A percentile compares a stretch with the other conserved stretches of the same genome.
Conservation (phyloP, 2,113 vertebrate species). For the Irena cyanogastra region DNA sequence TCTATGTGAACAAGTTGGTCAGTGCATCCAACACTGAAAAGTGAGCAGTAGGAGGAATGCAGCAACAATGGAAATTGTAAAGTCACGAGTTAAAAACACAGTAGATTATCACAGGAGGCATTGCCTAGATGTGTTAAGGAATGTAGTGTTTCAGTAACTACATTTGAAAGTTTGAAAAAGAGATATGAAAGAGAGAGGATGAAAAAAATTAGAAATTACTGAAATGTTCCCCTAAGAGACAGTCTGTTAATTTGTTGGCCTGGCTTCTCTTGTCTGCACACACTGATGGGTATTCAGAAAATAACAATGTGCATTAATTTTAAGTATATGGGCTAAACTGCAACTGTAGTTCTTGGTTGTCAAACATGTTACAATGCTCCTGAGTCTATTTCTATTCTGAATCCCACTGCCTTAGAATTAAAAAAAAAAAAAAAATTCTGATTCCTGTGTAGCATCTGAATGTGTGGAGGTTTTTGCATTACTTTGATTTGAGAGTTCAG, state of each 20-base stretch:
- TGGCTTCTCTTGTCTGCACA: neutral
- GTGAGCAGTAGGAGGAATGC: neutral
- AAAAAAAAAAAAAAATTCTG: neutral
- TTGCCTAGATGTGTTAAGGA: neutral
- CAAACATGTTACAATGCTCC: neutral
- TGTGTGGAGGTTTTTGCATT: fast-evolving
- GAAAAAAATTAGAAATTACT: neutral
- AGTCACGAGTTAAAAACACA: neutral
- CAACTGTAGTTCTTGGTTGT: neutral
- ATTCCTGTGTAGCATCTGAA: neutral
- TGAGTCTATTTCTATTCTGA: neutral
- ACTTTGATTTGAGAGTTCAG: neutral
- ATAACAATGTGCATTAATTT: neutral
- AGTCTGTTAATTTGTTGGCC: neutral
- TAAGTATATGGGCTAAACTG: neutral
- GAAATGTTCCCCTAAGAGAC: neutral
- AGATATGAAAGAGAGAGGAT: neutral
- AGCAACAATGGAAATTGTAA: neutral
- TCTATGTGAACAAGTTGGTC: neutral
- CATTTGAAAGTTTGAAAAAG: neutral
- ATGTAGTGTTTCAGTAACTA: neutral
- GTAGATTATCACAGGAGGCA: neutral
- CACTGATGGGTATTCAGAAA: neutral
- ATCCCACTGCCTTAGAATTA: neutral
- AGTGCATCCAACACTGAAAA: neutral